Evolutionary conservation across 2,797 vertebrate species (phyloP).

Genomic region (Syndactyla subalaris): DNA sequence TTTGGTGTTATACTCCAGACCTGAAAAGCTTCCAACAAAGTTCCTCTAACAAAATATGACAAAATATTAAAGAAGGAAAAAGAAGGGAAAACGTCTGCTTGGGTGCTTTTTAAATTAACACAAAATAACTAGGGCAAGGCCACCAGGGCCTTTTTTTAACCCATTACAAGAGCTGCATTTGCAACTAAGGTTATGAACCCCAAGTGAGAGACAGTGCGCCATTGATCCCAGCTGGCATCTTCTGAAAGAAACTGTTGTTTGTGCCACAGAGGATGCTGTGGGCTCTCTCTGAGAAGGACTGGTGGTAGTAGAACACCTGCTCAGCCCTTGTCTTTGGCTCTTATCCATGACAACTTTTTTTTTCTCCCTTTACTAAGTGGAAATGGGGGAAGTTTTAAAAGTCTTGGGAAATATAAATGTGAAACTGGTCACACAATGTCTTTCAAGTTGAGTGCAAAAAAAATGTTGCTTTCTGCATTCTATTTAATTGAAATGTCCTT

Average conservation of each 20-base stretch:
- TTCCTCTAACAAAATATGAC: neutral
- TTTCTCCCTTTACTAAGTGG: neutral
- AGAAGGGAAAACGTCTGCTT: neutral
- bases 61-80: neutral
- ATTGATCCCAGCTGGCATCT: conserved; percentile 37
- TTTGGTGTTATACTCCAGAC: neutral
- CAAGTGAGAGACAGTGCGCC: neutral
- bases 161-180: conserved; percentile 29
- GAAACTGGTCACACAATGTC: neutral
- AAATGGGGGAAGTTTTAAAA: neutral
- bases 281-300: neutral
- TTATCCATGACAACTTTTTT: neutral
- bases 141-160: conserved; percentile 21
- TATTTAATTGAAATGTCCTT: neutral
- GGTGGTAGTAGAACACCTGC: conserved; percentile 44
- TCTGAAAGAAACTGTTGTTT: conserved; percentile 45
- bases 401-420: neutral
- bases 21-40: neutral
- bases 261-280: conserved; percentile 16
- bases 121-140: conserved; percentile 2
- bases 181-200: conserved; percentile 15
- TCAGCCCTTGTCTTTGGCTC: conserved; percentile 18
- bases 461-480: neutral
- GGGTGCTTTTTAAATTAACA: conserved; percentile 9
- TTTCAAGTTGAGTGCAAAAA: neutral